phyloP scores from a whole-genome alignment of 1,140 invertebrate species.

The Bursaphelenchus mucronatus region DNA sequence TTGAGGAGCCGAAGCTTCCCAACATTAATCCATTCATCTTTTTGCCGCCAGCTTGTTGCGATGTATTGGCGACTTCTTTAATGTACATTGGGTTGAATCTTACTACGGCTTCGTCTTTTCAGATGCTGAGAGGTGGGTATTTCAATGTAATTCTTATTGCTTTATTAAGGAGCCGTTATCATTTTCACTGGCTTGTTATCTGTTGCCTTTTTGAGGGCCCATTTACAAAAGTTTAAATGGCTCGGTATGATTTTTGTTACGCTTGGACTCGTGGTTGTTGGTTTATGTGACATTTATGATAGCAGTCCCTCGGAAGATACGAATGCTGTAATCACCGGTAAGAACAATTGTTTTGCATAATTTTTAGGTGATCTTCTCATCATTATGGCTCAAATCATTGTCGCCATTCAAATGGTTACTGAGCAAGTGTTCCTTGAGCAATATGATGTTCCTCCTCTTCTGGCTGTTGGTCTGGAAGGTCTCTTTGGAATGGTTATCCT shows the following conservation, averaged over 20 bases:
- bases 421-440: conserved; percentile 83
- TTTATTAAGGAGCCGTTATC: conserved; percentile 74
- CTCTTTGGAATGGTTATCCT: conserved; percentile 49
- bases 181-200: conserved; percentile 86
- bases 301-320: conserved; percentile 64
- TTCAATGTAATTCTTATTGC: conserved; percentile 20
- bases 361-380: conserved; percentile 79
- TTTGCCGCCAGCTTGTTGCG: conserved; percentile 65
- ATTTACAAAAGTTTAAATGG: conserved; percentile 71
- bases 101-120: conserved; percentile 88
- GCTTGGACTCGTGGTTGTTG: conserved; percentile 75
- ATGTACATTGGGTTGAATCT: conserved; percentile 79
- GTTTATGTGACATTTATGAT: conserved; percentile 71
- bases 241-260: conserved; percentile 76
- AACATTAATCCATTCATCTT: conserved; percentile 70
- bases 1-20: conserved; percentile 49
- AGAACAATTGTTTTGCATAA: conserved; percentile 28
- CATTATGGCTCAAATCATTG: conserved; percentile 76
- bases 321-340: conserved; percentile 77
- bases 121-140: conserved; percentile 80
- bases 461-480: conserved; percentile 87
- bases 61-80: conserved; percentile 55
- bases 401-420: conserved; percentile 82
- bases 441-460: conserved; percentile 74
- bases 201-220: conserved; percentile 75